phyloP scores from a whole-genome alignment of 2,888 invertebrate species.

The Hirudinaria manillensis region DNA sequence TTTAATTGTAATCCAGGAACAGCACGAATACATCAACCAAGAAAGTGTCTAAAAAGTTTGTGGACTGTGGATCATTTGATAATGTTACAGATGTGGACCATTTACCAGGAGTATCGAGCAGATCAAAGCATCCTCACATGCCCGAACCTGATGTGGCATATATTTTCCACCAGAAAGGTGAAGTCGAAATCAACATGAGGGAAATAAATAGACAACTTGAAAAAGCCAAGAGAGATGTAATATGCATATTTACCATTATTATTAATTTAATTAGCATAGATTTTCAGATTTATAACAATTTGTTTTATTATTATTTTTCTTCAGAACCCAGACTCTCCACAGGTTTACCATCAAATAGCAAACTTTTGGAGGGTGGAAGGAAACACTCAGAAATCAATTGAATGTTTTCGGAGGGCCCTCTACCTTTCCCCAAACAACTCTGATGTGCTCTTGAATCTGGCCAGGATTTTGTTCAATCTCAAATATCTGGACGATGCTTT shows the following conservation, averaged over 20 bases:
- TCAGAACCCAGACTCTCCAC: conserved; percentile 63
- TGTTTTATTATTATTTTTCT: conserved; percentile 34
- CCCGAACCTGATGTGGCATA: conserved; percentile 66
- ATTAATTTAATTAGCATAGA: neutral
- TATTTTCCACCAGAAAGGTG: conserved; percentile 49
- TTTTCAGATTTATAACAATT: neutral
- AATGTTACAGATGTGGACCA: conserved; percentile 71
- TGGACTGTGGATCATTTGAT: conserved; percentile 67
- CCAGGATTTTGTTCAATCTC: conserved; percentile 74
- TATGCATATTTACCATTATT: neutral
- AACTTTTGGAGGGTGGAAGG: conserved; percentile 87
- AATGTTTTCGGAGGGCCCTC: conserved; percentile 78
- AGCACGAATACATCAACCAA: conserved; percentile 2
- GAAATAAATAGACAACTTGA: conserved; percentile 48
- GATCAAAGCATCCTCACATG: conserved; percentile 74
- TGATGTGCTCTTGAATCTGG: conserved; percentile 76
- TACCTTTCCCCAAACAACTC: conserved; percentile 77
- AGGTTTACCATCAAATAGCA: conserved; percentile 81
- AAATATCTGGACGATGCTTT: conserved; percentile 85
- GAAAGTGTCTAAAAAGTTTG: conserved; percentile 20
- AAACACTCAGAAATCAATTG: conserved; percentile 76
- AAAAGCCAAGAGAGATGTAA: conserved; percentile 47
- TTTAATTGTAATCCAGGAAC: neutral
- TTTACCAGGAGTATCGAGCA: conserved; percentile 74
- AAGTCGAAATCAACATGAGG: conserved; percentile 49